Evolutionary conservation across 2,113 vertebrate species (phyloP), one percentile per base, ranked within the genome.

Genomic region (Coreoperca whiteheadi): DNA sequence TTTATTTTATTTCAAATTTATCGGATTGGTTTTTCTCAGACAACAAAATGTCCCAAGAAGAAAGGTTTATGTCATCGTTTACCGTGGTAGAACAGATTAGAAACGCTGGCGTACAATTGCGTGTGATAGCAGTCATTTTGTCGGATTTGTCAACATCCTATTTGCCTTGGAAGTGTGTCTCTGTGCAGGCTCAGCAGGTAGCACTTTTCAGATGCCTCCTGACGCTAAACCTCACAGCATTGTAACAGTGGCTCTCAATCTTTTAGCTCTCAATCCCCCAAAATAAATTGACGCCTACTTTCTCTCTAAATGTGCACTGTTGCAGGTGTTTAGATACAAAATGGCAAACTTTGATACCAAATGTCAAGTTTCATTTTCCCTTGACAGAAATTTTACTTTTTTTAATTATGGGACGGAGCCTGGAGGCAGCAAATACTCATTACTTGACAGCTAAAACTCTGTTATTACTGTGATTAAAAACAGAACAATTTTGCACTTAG

Each of bases 401-500:
- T 91, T 83, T 92, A 90, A 93, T 92, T 91, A 93, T 70, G 85
- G 73, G 51, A 77, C n/a, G 46, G 54, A 82, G 91, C 91, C 91
- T 61, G 32, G 73, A 85, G 91, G 86, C 90, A 56, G 78, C 67
- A 87, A 88, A 91, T 77, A 84, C 88, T 92, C 88, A 91, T 89
- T 90, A 91, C 84, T 87, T 86, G 87, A 93, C 87, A 90, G 72
- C 87, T 87, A 76, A 92, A 93, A 87, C 86, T 77, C 81, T 80
- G 80, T 77, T 90, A 89, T 92, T 85, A 88, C 85, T 16, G 21
- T 90, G 84, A 92, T 92, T 93, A 91, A 90, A 91, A 93, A 91
- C 89, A 83, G 85, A 90, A 76, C 76, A 56, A 81, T 87, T 90
- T 88, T 84, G 79, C 88, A 90, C 87, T 72, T 81, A 74, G 72